Percentiles rank a stretch among this genome's conserved stretches.
Conservation (phyloP, 2,888 invertebrate species). For the Diogma glabrata region DNA sequence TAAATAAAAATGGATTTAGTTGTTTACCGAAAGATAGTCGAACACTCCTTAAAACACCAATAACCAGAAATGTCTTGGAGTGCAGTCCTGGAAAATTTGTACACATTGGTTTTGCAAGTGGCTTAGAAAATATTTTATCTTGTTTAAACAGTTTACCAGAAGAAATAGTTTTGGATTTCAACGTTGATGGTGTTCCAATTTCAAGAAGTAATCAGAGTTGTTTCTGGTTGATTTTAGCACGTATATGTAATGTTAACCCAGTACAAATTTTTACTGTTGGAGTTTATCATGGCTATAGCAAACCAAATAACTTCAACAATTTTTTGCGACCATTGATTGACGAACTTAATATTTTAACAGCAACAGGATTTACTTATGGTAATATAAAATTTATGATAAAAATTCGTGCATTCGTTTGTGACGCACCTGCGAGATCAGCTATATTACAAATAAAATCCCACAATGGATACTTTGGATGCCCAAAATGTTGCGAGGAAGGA, state of each 20-base stretch:
- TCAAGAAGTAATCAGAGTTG: neutral
- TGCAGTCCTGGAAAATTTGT: neutral
- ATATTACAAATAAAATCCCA: neutral
- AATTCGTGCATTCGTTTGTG: conserved; percentile 1
- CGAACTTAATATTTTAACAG: neutral
- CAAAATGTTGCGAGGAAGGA: conserved; percentile 6
- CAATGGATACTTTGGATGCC: neutral
- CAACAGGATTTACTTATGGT: neutral
- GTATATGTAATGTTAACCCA: neutral
- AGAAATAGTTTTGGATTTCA: conserved; percentile 2
- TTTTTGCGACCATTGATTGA: conserved; percentile 3
- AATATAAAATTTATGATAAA: neutral
- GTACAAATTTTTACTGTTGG: neutral
- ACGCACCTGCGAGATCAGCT: neutral
- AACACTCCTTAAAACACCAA: neutral
- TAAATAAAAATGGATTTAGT: neutral
- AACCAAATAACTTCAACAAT: neutral
- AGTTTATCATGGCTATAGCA: conserved; percentile 4
- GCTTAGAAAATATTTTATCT: neutral
- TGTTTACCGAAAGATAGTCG: neutral
- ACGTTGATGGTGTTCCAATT: conserved; percentile 4
- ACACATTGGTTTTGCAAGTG: neutral
- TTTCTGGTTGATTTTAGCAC: neutral
- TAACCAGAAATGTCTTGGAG: neutral
- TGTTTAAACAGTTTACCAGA: neutral